Conservation (phyloP, 2,888 invertebrate species). For the Nemurella pictetii region DNA sequence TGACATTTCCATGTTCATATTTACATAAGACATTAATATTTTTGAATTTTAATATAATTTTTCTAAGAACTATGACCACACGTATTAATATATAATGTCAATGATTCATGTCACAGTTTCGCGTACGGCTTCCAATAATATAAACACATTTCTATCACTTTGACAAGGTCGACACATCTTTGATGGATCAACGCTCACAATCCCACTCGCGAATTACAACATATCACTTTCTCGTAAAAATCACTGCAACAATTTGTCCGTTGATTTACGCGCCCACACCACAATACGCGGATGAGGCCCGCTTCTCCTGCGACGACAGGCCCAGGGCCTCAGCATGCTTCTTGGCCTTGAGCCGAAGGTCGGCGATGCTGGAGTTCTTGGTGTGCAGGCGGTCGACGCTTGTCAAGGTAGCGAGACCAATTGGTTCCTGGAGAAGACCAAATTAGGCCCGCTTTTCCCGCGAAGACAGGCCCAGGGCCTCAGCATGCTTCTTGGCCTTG, state of each 20-base stretch:
- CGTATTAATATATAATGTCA: not conserved
- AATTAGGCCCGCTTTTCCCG: constrained; percentile 42
- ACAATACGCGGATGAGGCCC: not conserved
- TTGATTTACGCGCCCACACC: no score
- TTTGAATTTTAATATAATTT: not conserved
- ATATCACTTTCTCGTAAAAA: not conserved
- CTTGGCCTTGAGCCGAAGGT: constrained; percentile 88
- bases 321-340: constrained; percentile 66
- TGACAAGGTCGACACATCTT: not conserved
- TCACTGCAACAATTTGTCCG: no score
- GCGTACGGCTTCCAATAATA: not conserved
- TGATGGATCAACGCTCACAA: not conserved
- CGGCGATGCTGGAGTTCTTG: constrained; percentile 91
- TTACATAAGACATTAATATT: not conserved
- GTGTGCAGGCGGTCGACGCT: constrained; percentile 63
- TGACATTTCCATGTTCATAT: not conserved
- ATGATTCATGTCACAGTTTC: not conserved
- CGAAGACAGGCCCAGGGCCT: constrained; percentile 66
- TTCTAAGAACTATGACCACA: not conserved
- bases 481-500: constrained; percentile 91
- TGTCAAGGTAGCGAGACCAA: constrained; percentile 79
- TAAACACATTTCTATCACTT: not conserved
- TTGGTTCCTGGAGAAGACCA: constrained; percentile 60
- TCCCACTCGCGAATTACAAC: not conserved
- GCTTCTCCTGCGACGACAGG: not conserved